A percentile compares a stretch with the other conserved stretches of the same genome.
phyloP scores from a whole-genome alignment of 1,140 invertebrate species.

The Mercenaria mercenaria region DNA sequence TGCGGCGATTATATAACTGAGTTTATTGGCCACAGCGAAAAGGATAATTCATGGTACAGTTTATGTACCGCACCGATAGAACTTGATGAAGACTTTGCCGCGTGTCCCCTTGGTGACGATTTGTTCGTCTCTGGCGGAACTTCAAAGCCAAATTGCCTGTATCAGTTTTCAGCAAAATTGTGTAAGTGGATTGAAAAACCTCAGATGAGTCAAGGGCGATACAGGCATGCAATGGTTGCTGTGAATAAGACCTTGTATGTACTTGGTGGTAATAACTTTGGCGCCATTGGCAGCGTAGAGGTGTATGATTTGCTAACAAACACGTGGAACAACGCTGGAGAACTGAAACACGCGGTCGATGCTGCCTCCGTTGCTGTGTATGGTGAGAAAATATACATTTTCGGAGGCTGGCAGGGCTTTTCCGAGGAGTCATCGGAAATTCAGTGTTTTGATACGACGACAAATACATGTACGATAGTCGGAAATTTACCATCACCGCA shows the following conservation, averaged over 20 bases:
- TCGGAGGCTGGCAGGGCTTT: conserved; percentile 71
- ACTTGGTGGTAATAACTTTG: conserved; percentile 71
- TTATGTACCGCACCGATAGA: conserved; percentile 69
- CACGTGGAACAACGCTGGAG: conserved; percentile 69
- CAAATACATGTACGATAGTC: conserved; percentile 30
- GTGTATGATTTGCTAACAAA: conserved; percentile 68
- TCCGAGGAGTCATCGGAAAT: conserved; percentile 66
- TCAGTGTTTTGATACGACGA: conserved; percentile 73
- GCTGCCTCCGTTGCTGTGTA: conserved; percentile 68
- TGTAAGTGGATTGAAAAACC: conserved; percentile 71
- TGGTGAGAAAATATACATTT: conserved; percentile 71
- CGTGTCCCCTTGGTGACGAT: conserved; percentile 73
- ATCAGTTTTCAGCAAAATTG: conserved; percentile 63
- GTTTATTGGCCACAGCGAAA: conserved; percentile 55
- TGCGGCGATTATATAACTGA: conserved; percentile 62
- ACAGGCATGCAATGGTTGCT: conserved; percentile 74
- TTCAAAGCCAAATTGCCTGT: conserved; percentile 68
- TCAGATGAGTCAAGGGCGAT: conserved; percentile 71
- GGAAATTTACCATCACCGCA: conserved; percentile 30
- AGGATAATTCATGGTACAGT: conserved; percentile 67
- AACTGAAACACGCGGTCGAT: conserved; percentile 70
- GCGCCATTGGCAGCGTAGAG: conserved; percentile 70
- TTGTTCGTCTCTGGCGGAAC: conserved; percentile 75
- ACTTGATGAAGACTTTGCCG: conserved; percentile 73
- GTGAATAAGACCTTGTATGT: conserved; percentile 67